These are phyloP conservation scores for Micromussa lordhowensis DNA, from an alignment of 92 coral and sea anemone genomes.

Conservation along the genomic window DNA sequence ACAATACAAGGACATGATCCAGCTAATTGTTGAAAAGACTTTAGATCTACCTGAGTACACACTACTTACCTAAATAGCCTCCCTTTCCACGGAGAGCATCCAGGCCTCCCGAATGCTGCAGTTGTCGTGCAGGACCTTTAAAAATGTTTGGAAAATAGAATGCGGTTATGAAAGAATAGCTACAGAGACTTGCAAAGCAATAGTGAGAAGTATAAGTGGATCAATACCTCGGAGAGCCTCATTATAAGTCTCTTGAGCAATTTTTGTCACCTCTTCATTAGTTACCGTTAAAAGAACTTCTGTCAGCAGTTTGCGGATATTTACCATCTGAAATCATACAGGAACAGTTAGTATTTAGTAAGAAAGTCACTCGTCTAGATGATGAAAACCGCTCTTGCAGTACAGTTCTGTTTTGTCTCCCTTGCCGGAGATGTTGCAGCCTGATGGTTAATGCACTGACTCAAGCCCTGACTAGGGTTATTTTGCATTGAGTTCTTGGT, in stretches of 20 bases:
- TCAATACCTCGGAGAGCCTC: slow-evolving; percentile 80
- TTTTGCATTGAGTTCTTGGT: too few species aligned
- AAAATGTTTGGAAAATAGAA: slow-evolving; percentile 7
- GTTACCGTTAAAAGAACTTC: slow-evolving; percentile 94
- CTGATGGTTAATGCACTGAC: too few species aligned
- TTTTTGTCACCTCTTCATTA: slow-evolving; percentile 82
- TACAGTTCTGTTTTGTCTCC: too few species aligned
- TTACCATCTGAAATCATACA: slow-evolving; percentile 76
- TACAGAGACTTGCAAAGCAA: not conserved
- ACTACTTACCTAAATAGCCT: slow-evolving; percentile 70
- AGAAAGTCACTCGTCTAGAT: too few species aligned
- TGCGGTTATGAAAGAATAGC: not conserved
- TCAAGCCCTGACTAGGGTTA: too few species aligned
- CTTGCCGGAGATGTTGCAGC: too few species aligned
- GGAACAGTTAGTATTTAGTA: not conserved
- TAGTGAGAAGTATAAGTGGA: not conserved
- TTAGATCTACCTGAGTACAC: too few species aligned
- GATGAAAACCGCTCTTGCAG: too few species aligned
- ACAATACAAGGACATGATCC: not conserved
- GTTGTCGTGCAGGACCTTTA: slow-evolving; percentile 74
- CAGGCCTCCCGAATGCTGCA: slow-evolving; percentile 81
- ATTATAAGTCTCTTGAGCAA: slow-evolving; percentile 88
- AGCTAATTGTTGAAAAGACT: not conserved
- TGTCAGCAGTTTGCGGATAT: slow-evolving; percentile 92
- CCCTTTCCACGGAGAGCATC: slow-evolving; percentile 74